Evolutionary conservation across 2,888 invertebrate genomes (phyloP).

Genomic region (Campopleginae sp.): DNA sequence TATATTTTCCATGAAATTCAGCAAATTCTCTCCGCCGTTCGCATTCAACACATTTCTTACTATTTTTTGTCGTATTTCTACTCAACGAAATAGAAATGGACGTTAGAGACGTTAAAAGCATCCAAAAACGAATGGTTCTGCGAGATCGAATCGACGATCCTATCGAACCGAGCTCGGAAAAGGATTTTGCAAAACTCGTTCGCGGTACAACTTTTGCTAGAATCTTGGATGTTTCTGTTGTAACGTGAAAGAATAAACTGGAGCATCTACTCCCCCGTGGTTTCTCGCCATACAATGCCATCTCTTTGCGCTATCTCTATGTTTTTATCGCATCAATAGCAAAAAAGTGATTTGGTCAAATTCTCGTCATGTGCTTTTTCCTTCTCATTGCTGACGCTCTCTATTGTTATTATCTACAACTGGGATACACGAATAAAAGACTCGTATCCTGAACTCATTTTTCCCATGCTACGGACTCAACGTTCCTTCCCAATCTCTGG

Average conservation of each 20-base stretch:
- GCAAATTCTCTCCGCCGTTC: too few relatives aligned
- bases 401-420: slow-evolving; percentile 2
- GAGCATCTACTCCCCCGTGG: slow-evolving; percentile 42
- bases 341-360: slow-evolving; percentile 64
- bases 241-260: slow-evolving; percentile 42
- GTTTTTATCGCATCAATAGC: slow-evolving; percentile 62
- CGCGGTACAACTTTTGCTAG: background rate
- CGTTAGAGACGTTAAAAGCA: too few relatives aligned
- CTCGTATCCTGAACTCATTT: slow-evolving; percentile 46
- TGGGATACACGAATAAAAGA: slow-evolving; percentile 7
- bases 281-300: slow-evolving; percentile 36
- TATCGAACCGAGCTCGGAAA: background rate
- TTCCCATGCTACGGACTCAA: slow-evolving; percentile 22
- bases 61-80: too few relatives aligned
- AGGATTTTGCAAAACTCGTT: background rate
- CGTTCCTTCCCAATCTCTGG: background rate
- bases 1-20: too few relatives aligned
- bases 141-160: too few relatives aligned
- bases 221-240: background rate
- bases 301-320: slow-evolving; percentile 43
- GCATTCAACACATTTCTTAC: too few relatives aligned
- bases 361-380: slow-evolving; percentile 31
- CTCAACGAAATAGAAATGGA: too few relatives aligned
- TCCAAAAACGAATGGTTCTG: too few relatives aligned
- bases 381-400: background rate